phyloP scores from a whole-genome alignment of 2,113 vertebrate genomes.

The Microtus pennsylvanicus region DNA sequence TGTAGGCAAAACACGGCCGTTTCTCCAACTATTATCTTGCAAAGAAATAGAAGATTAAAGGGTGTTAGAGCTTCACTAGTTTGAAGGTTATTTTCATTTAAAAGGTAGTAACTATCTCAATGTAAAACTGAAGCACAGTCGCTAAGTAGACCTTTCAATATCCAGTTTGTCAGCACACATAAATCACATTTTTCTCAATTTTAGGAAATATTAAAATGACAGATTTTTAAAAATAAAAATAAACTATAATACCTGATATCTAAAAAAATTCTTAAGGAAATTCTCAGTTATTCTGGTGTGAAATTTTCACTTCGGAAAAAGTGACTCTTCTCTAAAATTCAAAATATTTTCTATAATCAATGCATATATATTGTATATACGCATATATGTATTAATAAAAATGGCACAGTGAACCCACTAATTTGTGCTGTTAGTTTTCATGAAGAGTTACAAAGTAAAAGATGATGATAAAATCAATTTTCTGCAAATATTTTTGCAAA shows the following conservation, averaged over 20 bases:
- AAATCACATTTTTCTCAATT: neutral
- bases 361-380: neutral
- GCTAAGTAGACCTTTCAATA: neutral
- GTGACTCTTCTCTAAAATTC: neutral
- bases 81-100: constrained; percentile 28
- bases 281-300: neutral
- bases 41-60: constrained; percentile 81
- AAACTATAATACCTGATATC: neutral
- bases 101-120: neutral
- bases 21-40: constrained; percentile 96
- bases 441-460: neutral
- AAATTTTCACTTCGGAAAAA: neutral
- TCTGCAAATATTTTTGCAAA: neutral
- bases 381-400: neutral
- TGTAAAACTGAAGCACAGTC: neutral
- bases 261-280: neutral
- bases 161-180: neutral
- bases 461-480: neutral
- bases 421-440: neutral
- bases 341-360: neutral
- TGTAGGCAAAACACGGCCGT: constrained; percentile 97
- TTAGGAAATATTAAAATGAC: neutral
- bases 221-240: constrained; percentile 7
- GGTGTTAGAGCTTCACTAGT: constrained; percentile 77
- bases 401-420: neutral